Conservation (phyloP, 2,888 invertebrate genomes). For the Tenthredo livida region DNA sequence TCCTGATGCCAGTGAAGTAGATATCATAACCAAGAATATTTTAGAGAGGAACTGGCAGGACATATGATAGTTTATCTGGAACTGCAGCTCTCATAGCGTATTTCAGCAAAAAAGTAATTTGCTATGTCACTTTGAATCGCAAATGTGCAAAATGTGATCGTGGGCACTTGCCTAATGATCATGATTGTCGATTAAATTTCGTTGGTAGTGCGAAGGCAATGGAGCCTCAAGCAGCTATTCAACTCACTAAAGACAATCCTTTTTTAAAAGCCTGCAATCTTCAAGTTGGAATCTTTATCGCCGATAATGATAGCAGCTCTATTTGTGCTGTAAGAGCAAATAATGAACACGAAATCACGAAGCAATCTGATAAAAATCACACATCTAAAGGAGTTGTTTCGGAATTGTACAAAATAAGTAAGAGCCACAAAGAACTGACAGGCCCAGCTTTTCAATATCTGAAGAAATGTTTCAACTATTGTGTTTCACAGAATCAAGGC, state of each 20-base stretch:
- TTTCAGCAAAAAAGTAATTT: slow-evolving; percentile 61
- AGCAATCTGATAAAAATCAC: slow-evolving; percentile 63
- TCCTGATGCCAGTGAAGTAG: neutral
- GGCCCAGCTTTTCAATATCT: slow-evolving; percentile 55
- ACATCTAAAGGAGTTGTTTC: slow-evolving; percentile 59
- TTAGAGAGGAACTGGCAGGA: slow-evolving; percentile 58
- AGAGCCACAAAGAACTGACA: slow-evolving; percentile 57
- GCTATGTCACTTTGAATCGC: slow-evolving; percentile 57
- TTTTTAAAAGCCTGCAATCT: slow-evolving; percentile 57
- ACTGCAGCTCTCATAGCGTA: slow-evolving; percentile 59
- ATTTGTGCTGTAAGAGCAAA: slow-evolving; percentile 60
- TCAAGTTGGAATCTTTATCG: slow-evolving; percentile 60
- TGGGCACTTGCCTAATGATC: slow-evolving; percentile 57
- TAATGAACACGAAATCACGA: slow-evolving; percentile 59
- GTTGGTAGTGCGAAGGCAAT: slow-evolving; percentile 62
- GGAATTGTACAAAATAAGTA: slow-evolving; percentile 58
- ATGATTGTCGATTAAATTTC: slow-evolving; percentile 63
- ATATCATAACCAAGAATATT: slow-evolving; percentile 18
- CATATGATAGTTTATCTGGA: slow-evolving; percentile 61
- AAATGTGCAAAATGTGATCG: slow-evolving; percentile 61
- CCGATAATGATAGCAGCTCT: slow-evolving; percentile 62
- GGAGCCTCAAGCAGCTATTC: slow-evolving; percentile 61
- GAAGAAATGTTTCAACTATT: slow-evolving; percentile 57
- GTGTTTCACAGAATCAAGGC: slow-evolving; percentile 57
- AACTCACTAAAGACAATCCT: slow-evolving; percentile 56